These are phyloP conservation scores for Ips nitidus DNA, from an alignment of 1,140 invertebrate genomes.

Conservation along the genomic window DNA sequence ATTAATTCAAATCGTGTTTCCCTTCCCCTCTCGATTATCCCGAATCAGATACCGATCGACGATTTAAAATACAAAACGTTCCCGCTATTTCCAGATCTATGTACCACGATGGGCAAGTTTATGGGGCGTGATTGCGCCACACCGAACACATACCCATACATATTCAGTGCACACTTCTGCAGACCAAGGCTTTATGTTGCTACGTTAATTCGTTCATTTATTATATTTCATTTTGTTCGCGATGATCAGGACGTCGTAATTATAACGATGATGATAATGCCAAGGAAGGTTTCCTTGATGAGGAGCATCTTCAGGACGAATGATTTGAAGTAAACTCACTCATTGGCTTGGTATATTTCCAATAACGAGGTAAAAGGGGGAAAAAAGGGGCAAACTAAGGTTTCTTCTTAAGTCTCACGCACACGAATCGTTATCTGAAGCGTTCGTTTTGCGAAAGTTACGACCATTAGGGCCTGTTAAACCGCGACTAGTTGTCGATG, in stretches of 20 bases:
- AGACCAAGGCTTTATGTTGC: no score
- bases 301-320: no score
- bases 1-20: slow-evolving; percentile 6
- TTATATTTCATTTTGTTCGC: no score
- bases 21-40: slow-evolving; percentile 23
- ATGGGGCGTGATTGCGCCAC: slow-evolving; percentile 44
- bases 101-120: slow-evolving; percentile 48
- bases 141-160: slow-evolving; percentile 42
- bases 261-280: no score
- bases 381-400: no score
- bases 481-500: slow-evolving; percentile 46
- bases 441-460: slow-evolving; percentile 42
- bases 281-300: no score
- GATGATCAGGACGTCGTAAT: no score
- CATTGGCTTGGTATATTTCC: no score
- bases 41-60: slow-evolving; percentile 37
- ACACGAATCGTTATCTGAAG: slow-evolving; percentile 44
- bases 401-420: slow-evolving; percentile 37
- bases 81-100: slow-evolving; percentile 45
- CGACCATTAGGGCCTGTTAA: slow-evolving; percentile 46
- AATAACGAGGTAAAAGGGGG: no score
- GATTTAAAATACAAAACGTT: slow-evolving; percentile 44
- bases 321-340: no score
- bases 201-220: no score
- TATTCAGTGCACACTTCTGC: slow-evolving; percentile 39